These are phyloP conservation scores for Oreochromis niloticus DNA, from an alignment of 2,113 vertebrate species.

Conservation along the genomic window DNA sequence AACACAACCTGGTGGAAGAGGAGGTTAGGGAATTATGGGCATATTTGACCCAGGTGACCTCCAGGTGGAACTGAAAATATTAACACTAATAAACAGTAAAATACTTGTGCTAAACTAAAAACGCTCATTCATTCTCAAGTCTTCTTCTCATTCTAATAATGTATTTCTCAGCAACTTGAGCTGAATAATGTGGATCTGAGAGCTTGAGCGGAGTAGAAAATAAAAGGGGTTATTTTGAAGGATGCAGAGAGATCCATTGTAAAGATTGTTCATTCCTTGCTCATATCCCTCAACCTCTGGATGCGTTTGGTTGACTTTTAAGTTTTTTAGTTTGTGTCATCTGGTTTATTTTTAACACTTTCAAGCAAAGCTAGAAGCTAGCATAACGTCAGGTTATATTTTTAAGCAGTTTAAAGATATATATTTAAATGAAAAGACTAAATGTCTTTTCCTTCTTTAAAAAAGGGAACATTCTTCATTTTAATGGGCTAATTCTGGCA, in stretches of 20 bases:
- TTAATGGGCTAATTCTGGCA: neutral
- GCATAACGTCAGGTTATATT: neutral
- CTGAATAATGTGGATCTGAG: conserved; percentile 72
- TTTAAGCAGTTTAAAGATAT: neutral
- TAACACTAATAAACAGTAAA: neutral
- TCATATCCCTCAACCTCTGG: neutral
- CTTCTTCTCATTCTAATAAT: neutral
- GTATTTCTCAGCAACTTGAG: conserved; percentile 63
- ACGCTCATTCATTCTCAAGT: neutral
- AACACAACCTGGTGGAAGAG: neutral
- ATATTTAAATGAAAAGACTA: neutral
- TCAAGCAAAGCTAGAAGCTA: neutral
- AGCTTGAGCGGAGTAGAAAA: conserved; percentile 72
- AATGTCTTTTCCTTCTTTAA: neutral
- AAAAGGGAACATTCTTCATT: neutral
- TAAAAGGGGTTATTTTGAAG: conserved; percentile 72
- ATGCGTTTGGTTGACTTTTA: neutral
- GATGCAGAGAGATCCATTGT: conserved; percentile 7
- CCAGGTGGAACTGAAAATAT: neutral
- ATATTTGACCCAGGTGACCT: neutral
- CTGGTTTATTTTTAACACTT: neutral
- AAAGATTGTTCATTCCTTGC: neutral
- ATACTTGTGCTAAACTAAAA: neutral
- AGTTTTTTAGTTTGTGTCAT: neutral
- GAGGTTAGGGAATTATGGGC: neutral